phyloP scores from a whole-genome alignment of 2,888 invertebrate species.

The Odontocolon sp. region DNA sequence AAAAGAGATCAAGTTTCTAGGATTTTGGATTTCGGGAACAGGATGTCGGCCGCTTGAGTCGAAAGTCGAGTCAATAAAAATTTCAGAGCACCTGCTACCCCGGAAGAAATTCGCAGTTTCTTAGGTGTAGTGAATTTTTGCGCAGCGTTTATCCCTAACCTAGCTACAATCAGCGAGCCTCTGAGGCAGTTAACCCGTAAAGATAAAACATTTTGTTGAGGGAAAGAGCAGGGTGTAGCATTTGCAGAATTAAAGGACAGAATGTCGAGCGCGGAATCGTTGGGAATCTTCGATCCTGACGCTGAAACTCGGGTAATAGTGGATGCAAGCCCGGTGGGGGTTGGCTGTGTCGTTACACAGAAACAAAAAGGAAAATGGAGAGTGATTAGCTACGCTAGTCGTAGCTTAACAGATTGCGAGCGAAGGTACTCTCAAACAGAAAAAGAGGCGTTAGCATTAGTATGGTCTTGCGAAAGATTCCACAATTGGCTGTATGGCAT shows the following conservation, averaged over 20 bases:
- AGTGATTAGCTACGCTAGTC: slow-evolving; percentile 78
- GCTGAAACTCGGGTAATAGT: slow-evolving; percentile 71
- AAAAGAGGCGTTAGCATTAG: slow-evolving; percentile 65
- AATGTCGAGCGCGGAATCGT: slow-evolving; percentile 50
- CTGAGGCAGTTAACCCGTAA: slow-evolving; percentile 53
- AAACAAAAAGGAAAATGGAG: slow-evolving; percentile 61
- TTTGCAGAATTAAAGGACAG: slow-evolving; percentile 41
- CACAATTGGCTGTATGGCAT: slow-evolving; percentile 76
- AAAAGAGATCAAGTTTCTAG: slow-evolving; percentile 62
- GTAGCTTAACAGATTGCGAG: slow-evolving; percentile 74
- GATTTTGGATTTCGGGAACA: slow-evolving; percentile 61
- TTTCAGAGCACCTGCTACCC: slow-evolving; percentile 63
- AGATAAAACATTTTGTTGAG: slow-evolving; percentile 20
- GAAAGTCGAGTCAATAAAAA: slow-evolving; percentile 58
- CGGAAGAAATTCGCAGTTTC: slow-evolving; percentile 67
- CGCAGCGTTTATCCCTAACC: slow-evolving; percentile 64
- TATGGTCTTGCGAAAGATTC: slow-evolving; percentile 68
- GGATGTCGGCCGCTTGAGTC: slow-evolving; percentile 60
- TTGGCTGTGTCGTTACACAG: slow-evolving; percentile 73
- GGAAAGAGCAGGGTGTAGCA: slow-evolving; percentile 54
- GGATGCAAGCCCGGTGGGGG: slow-evolving; percentile 74
- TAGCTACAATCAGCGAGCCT: slow-evolving; percentile 64
- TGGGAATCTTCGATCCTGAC: slow-evolving; percentile 70
- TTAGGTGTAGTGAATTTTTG: slow-evolving; percentile 71
- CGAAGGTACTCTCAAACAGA: slow-evolving; percentile 67